Conservation (phyloP, 2,888 invertebrate genomes). For the Tenthredo livida region DNA sequence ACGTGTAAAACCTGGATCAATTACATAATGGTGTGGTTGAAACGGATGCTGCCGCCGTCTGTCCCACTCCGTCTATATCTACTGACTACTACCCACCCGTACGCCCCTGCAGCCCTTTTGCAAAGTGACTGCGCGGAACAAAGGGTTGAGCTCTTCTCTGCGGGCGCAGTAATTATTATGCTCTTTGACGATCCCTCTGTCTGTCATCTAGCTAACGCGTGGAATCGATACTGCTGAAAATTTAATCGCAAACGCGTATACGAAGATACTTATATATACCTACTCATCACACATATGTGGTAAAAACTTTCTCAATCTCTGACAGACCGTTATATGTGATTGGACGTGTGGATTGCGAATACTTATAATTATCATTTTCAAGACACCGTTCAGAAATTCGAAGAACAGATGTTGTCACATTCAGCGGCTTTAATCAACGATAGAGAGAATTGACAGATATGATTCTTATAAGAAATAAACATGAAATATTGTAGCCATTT, state of each 20-base stretch:
- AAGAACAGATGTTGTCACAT: neutral
- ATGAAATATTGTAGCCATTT: neutral
- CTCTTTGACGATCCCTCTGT: slow-evolving; percentile 76
- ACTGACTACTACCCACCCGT: slow-evolving; percentile 46
- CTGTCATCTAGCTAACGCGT: slow-evolving; percentile 70
- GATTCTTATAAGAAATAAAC: neutral
- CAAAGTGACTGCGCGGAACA: slow-evolving; percentile 77
- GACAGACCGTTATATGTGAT: neutral
- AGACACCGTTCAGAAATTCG: neutral
- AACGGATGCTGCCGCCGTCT: slow-evolving; percentile 69
- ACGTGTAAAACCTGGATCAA: slow-evolving; percentile 72
- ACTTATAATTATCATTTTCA: neutral
- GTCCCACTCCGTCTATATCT: slow-evolving; percentile 46
- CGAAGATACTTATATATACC: slow-evolving; percentile 56
- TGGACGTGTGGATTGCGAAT: neutral
- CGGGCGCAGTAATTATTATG: slow-evolving; percentile 77
- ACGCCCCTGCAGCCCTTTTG: slow-evolving; percentile 65
- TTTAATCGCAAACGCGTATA: slow-evolving; percentile 70
- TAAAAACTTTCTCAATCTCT: neutral
- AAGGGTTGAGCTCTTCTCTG: slow-evolving; percentile 77
- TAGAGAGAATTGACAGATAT: neutral
- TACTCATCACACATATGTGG: neutral
- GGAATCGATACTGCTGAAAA: slow-evolving; percentile 76
- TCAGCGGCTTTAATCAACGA: neutral
- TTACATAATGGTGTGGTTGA: slow-evolving; percentile 74